These are phyloP conservation scores for Parazoanthus darwini DNA, from an alignment of 92 coral and sea anemone genomes.

Conservation along the genomic window DNA sequence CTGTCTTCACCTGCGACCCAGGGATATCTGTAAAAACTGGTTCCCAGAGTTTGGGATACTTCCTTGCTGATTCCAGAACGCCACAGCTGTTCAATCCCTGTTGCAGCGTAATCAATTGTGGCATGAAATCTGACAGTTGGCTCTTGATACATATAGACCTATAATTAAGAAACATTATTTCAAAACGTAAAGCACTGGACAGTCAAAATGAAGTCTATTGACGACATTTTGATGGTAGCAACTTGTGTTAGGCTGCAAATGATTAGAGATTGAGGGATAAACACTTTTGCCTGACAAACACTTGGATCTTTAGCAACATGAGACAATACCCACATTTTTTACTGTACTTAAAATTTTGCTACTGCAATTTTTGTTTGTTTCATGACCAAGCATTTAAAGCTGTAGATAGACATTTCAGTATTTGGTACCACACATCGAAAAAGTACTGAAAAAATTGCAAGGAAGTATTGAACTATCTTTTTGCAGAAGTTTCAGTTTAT, in stretches of 20 bases:
- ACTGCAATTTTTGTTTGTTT: slow-evolving; percentile 29
- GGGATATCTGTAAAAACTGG: slow-evolving; percentile 43
- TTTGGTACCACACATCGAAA: slow-evolving; percentile 32
- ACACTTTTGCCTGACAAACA: neutral
- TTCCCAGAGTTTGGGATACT: slow-evolving; percentile 44
- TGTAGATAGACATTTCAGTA: slow-evolving; percentile 28
- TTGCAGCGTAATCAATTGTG: slow-evolving; percentile 24
- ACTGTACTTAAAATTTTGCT: slow-evolving; percentile 33
- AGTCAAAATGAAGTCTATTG: too few relatives aligned
- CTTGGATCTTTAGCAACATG: slow-evolving; percentile 24
- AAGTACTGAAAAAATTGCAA: slow-evolving; percentile 25
- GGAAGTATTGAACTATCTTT: slow-evolving; percentile 35
- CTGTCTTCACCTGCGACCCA: slow-evolving; percentile 35
- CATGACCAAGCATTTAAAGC: slow-evolving; percentile 34
- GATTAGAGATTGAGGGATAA: too few relatives aligned
- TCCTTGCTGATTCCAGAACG: slow-evolving; percentile 4
- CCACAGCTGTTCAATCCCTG: slow-evolving; percentile 27
- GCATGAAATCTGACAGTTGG: slow-evolving; percentile 27
- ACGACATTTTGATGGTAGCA: too few relatives aligned
- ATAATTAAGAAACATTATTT: neutral
- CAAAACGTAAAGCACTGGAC: too few relatives aligned
- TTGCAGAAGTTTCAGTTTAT: slow-evolving; percentile 24
- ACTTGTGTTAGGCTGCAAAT: too few relatives aligned
- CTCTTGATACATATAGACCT: slow-evolving; percentile 32
- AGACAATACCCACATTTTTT: slow-evolving; percentile 18